Conservation (phyloP, 2,113 vertebrate species). For the Nesospiza acunhae region DNA sequence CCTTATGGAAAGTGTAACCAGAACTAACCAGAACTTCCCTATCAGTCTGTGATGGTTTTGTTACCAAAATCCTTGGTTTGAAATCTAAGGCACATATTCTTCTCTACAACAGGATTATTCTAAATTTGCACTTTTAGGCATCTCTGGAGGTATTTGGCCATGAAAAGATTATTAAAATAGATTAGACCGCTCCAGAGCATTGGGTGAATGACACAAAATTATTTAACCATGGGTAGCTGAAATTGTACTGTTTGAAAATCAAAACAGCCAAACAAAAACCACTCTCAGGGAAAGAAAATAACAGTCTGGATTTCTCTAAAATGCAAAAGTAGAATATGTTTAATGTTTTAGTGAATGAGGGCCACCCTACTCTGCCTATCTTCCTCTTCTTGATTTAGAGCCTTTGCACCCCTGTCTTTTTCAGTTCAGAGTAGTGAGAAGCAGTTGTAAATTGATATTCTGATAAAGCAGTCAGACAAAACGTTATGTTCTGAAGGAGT, state of each 20-base stretch:
- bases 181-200: background rate
- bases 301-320: background rate
- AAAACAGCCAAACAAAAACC: background rate
- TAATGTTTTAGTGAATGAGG: background rate
- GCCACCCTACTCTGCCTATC: background rate
- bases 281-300: background rate
- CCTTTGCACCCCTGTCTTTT: background rate
- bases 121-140: background rate
- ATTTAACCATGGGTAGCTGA: background rate
- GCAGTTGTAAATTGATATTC: slow-evolving; percentile 59
- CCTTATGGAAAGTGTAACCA: background rate
- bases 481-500: slow-evolving; percentile 62
- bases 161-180: background rate
- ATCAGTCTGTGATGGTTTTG: background rate
- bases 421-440: slow-evolving; percentile 46
- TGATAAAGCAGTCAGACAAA: slow-evolving; percentile 45
- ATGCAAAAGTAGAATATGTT: background rate
- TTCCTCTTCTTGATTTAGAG: background rate
- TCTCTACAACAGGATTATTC: background rate
- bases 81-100: background rate
- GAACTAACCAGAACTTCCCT: background rate
- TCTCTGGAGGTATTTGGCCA: background rate
- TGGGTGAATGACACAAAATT: background rate
- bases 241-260: background rate
- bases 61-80: background rate